These are phyloP conservation scores for Macrocentrus cingulum DNA, from an alignment of 1,140 invertebrate species.

Conservation along the genomic window DNA sequence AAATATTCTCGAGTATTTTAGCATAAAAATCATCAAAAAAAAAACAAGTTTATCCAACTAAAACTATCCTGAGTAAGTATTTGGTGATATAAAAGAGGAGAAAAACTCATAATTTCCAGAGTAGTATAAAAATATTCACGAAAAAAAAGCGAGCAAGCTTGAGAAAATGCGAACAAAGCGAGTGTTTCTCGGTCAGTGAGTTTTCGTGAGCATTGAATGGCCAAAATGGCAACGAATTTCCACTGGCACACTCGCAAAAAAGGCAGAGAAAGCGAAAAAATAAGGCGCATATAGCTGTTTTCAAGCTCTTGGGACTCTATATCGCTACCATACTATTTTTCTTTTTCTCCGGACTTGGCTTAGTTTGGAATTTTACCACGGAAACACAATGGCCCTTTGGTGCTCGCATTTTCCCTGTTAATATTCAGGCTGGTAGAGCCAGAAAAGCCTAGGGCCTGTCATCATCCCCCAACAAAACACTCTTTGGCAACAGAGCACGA, in stretches of 20 bases:
- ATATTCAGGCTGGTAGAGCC: slow-evolving; percentile 10
- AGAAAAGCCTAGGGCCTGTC: background rate
- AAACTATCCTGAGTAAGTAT: too few relatives aligned
- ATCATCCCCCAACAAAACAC: too few relatives aligned
- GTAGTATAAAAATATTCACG: too few relatives aligned
- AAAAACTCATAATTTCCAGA: too few relatives aligned
- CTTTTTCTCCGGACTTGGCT: too few relatives aligned
- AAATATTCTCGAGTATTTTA: too few relatives aligned
- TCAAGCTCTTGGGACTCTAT: background rate
- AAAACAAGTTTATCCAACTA: too few relatives aligned
- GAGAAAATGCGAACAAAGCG: slow-evolving; percentile 8
- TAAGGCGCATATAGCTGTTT: slow-evolving; percentile 17
- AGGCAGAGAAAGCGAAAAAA: slow-evolving; percentile 14
- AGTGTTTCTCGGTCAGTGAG: slow-evolving; percentile 24
- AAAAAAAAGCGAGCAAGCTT: too few relatives aligned
- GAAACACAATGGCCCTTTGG: slow-evolving; percentile 14
- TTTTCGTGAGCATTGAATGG: slow-evolving; percentile 5
- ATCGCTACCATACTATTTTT: background rate
- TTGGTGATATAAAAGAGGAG: too few relatives aligned
- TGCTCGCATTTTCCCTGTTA: slow-evolving; percentile 10
- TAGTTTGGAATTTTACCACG: too few relatives aligned
- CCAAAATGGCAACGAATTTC: slow-evolving; percentile 8
- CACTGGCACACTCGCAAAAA: background rate
- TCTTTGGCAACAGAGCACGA: background rate
- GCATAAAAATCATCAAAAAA: too few relatives aligned